Percentiles rank a stretch among this genome's conserved stretches.
These are phyloP conservation scores for Nemurella pictetii DNA, from an alignment of 2,888 invertebrate genomes.

Conservation along the genomic window DNA sequence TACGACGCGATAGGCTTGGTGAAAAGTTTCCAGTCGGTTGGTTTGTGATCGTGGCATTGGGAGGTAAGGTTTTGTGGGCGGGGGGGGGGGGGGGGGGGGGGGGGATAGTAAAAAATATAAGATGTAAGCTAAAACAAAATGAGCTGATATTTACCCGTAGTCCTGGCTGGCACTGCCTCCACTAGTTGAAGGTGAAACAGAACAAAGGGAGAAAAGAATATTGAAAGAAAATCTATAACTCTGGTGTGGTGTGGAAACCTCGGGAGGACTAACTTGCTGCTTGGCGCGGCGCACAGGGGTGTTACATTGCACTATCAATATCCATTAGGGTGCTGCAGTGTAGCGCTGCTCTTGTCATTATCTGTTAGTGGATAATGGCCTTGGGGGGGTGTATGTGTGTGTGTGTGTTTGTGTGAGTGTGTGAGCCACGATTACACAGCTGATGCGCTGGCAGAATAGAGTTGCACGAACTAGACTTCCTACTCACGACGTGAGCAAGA, in stretches of 20 bases:
- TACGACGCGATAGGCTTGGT: slow-evolving; percentile 28
- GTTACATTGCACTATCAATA: slow-evolving; percentile 10
- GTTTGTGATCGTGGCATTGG: slow-evolving; percentile 31
- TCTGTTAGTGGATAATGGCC: neutral
- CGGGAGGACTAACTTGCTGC: slow-evolving; percentile 1
- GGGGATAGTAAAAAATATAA: slow-evolving; percentile 33
- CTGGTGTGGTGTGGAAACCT: slow-evolving; percentile 12
- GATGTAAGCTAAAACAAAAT: slow-evolving; percentile 39
- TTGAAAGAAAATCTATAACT: slow-evolving; percentile 37
- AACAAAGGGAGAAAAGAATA: slow-evolving; percentile 39
- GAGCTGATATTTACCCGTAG: slow-evolving; percentile 58
- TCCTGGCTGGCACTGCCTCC: slow-evolving; percentile 44
- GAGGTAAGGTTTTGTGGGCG: too few species aligned
- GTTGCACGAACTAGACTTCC: neutral
- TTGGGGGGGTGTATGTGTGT: too few species aligned
- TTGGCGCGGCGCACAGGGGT: neutral
- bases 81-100: too few species aligned
- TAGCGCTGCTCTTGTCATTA: neutral
- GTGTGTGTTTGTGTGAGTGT: too few species aligned
- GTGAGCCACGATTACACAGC: too few species aligned
- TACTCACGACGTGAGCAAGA: neutral
- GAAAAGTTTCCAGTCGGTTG: slow-evolving; percentile 37
- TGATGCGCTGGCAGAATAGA: neutral
- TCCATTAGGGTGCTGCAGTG: neutral
- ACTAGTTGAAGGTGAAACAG: slow-evolving; percentile 41